phyloP scores from a whole-genome alignment of 2,888 invertebrate genomes.

The Autographa pulchrina region DNA sequence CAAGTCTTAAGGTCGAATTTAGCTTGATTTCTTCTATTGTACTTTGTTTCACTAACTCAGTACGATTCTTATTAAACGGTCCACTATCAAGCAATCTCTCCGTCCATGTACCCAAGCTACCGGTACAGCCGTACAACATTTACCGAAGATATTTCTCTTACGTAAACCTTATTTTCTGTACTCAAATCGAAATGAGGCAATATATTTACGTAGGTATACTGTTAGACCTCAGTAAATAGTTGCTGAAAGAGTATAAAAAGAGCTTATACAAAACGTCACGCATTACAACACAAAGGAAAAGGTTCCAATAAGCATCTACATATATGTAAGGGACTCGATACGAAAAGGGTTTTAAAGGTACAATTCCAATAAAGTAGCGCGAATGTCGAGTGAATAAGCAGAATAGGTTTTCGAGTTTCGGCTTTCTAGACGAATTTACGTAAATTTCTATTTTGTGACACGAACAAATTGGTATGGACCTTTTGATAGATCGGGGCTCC shows the following conservation, averaged over 20 bases:
- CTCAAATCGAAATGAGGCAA: constrained; percentile 59
- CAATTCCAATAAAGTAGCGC: constrained; percentile 80
- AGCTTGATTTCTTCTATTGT: neutral
- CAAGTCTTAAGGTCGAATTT: neutral
- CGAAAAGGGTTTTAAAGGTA: constrained; percentile 80
- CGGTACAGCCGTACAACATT: constrained; percentile 36
- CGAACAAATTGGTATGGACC: constrained; percentile 78
- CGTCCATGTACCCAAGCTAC: constrained; percentile 14
- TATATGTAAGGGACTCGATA: constrained; percentile 71
- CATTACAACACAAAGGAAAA: constrained; percentile 75
- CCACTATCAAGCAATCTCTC: constrained; percentile 34
- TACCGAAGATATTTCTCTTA: constrained; percentile 44
- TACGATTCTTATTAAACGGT: constrained; percentile 37
- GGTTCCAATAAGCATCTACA: constrained; percentile 77
- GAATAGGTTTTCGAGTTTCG: constrained; percentile 70
- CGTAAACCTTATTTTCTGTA: constrained; percentile 51
- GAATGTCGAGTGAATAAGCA: constrained; percentile 75
- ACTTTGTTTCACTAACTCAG: constrained; percentile 20
- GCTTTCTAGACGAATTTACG: constrained; percentile 77
- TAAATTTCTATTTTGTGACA: constrained; percentile 79
- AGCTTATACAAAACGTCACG: constrained; percentile 74
- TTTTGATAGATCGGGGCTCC: constrained; percentile 63
- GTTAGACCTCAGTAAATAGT: constrained; percentile 66
- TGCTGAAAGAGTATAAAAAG: constrained; percentile 72
- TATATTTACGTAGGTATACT: constrained; percentile 64